Base-by-base conservation (phyloP, 2,113 vertebrate species). In the Copsychus sechellarum region DNA sequence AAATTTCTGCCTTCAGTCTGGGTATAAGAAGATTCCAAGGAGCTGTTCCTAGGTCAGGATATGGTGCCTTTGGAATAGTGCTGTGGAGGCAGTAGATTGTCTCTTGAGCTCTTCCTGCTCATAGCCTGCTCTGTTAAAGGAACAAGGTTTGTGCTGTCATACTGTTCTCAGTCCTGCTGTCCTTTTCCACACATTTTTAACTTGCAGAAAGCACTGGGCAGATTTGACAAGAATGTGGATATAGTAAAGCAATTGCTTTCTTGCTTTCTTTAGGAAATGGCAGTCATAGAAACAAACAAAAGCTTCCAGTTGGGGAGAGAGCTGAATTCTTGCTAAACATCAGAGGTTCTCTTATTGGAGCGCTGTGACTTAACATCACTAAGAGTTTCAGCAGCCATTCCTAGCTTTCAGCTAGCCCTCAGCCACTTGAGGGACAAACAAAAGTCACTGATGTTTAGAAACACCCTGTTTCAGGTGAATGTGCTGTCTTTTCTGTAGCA, bases 141-240 rank as follows among this genome's bases (percentile, higher is more conserved):
- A 73, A 61, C 4, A 15, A 62, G 16, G 9, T 43, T 62, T 60
- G 26, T 0, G 0, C 29, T 56, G 15, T n/a, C 8, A 0, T 23
- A 2, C 25, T 51, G 13, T 43, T 48, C 29, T 51, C 26, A 4
- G 62, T 77, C 74, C 82, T 72, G 2, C 47, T 40, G 21, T 40
- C n/a, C 24, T 43, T 81, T 71, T 51, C 34, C 19, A 33, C 0
- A 1, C 6, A 3, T 34, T 85, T 79, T 67, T 34, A 64, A 43
- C 21, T 10, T 34, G 60, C 18, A 34, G 15, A 60, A 80, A 51
- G 6, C 5, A 7, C 9, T 54, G 56, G 34, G 47, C 24, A 50
- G 34, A 22, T 73, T 51, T 60, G 43, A 47, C 9, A 54, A 33
- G 38, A 18, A 20, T 18, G 25, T 57, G 33, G 60, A 73, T 33